phyloP scores from a whole-genome alignment of 1,140 invertebrate genomes.

The Neodiprion fabricii region DNA sequence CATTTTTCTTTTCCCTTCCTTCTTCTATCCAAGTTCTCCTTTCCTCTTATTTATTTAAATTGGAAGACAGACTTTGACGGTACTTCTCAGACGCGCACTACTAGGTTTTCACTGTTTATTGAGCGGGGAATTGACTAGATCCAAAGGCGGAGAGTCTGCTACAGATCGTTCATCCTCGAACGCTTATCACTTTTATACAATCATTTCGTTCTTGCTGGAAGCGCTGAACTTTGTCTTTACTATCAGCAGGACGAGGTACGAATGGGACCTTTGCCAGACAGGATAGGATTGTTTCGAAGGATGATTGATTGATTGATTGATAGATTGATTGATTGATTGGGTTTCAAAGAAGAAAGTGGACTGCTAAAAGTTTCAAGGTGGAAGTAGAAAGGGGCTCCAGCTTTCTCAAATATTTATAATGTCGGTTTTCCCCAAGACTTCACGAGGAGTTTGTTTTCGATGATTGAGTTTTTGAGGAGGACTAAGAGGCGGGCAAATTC shows the following conservation, averaged over 20 bases:
- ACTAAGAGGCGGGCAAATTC: constrained; percentile 1
- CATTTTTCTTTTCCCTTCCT: not conserved
- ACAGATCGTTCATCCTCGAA: no score
- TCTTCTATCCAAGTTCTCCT: not conserved
- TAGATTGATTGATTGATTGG: no score
- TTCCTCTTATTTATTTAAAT: not conserved
- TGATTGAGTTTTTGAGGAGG: not conserved
- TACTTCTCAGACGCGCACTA: not conserved
- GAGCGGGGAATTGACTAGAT: no score
- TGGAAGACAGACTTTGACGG: not conserved
- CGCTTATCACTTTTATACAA: no score
- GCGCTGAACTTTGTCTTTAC: no score
- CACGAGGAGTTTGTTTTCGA: constrained; percentile 7
- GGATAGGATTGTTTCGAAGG: no score
- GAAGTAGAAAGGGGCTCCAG: not conserved
- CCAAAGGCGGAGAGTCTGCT: no score
- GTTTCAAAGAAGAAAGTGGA: no score
- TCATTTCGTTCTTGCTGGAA: no score
- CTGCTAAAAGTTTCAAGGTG: not conserved
- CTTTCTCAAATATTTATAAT: not conserved
- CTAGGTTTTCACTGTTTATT: not conserved
- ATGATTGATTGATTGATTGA: no score
- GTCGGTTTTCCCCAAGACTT: not conserved
- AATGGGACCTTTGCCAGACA: no score
- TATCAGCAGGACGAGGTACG: no score